Conservation (phyloP, 2,888 invertebrate species). For the Leptinotarsa tumamoca region DNA sequence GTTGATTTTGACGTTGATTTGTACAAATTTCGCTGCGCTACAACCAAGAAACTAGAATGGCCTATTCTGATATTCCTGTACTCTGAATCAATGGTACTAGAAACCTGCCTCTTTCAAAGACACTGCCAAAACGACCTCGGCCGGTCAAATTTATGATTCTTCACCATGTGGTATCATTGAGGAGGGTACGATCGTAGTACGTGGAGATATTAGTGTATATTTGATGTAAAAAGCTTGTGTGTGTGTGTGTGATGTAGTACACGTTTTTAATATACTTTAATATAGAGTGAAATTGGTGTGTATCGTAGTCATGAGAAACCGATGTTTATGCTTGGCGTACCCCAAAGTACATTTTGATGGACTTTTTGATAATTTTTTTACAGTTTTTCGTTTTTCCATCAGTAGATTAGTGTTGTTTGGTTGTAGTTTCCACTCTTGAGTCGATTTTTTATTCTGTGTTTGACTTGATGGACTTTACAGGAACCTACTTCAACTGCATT, state of each 20-base stretch:
- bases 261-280: slow-evolving; percentile 42
- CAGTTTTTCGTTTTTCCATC: slow-evolving; percentile 38
- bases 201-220: slow-evolving; percentile 56
- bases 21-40: no score
- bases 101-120: slow-evolving; percentile 32
- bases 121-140: slow-evolving; percentile 59
- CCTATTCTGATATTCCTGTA: neutral
- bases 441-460: slow-evolving; percentile 26
- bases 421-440: slow-evolving; percentile 42
- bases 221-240: slow-evolving; percentile 59
- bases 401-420: slow-evolving; percentile 44
- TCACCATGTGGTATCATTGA: slow-evolving; percentile 61
- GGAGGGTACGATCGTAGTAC: slow-evolving; percentile 66
- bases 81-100: slow-evolving; percentile 1
- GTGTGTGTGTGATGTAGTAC: slow-evolving; percentile 52
- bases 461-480: slow-evolving; percentile 65
- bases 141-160: slow-evolving; percentile 54
- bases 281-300: slow-evolving; percentile 38
- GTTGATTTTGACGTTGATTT: no score
- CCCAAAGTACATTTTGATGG: slow-evolving; percentile 58
- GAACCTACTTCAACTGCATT: slow-evolving; percentile 99
- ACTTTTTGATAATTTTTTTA: slow-evolving; percentile 44
- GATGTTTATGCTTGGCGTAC: slow-evolving; percentile 63
- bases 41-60: neutral
- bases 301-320: slow-evolving; percentile 55